phyloP scores from a whole-genome alignment of 2,888 invertebrate genomes.

The Molorchus minor region DNA sequence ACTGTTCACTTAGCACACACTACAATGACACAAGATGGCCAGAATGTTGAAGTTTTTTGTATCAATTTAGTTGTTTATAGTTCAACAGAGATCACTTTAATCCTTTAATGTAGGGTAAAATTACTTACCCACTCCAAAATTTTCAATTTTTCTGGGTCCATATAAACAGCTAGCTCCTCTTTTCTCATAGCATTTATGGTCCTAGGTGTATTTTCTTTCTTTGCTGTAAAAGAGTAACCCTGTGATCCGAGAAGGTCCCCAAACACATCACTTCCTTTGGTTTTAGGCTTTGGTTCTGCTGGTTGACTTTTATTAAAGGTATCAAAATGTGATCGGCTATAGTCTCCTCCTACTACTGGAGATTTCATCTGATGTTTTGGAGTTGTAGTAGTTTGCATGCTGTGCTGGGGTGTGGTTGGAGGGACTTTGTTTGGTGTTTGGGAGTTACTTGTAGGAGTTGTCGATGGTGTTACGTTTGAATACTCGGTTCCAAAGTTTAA shows the following conservation, averaged over 20 bases:
- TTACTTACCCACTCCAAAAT: conserved; percentile 80
- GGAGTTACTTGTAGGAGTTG: conserved; percentile 44
- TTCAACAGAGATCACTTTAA: too few species aligned
- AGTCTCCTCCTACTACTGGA: conserved; percentile 63
- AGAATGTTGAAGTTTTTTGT: too few species aligned
- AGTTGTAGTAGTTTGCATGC: conserved; percentile 39
- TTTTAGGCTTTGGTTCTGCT: conserved; percentile 48
- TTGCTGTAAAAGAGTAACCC: conserved; percentile 83
- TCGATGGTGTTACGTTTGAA: conserved; percentile 29
- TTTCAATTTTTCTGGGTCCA: conserved; percentile 92
- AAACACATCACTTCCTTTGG: conserved; percentile 78
- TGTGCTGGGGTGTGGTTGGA: conserved; percentile 61
- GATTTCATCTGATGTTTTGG: conserved; percentile 60
- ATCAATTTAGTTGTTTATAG: too few species aligned
- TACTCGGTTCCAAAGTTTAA: conserved; percentile 33
- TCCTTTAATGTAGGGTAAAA: not conserved
- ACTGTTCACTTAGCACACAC: too few species aligned
- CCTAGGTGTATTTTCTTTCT: conserved; percentile 77
- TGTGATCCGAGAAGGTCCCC: conserved; percentile 91
- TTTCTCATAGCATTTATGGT: conserved; percentile 95
- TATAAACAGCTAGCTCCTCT: conserved; percentile 82
- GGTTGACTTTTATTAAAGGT: conserved; percentile 56
- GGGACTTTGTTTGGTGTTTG: conserved; percentile 47
- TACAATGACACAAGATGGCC: too few species aligned
- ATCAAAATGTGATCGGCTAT: conserved; percentile 78